Base-by-base conservation (phyloP, 2,888 invertebrate species). In the Gandaritis pyraliata region DNA sequence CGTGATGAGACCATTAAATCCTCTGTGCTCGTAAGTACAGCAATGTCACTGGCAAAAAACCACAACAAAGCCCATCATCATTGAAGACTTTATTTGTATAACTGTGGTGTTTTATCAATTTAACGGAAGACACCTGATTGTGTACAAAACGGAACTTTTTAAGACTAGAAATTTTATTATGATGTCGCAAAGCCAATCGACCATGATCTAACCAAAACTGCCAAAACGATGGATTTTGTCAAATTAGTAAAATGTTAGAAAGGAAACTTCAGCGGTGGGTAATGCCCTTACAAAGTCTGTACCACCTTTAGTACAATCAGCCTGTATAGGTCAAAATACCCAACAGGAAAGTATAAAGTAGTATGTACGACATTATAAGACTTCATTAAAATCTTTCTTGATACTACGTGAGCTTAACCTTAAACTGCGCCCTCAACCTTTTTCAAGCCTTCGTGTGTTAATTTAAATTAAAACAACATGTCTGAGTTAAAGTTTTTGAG, bases 1-100 rank as follows among this genome's bases (percentile, higher is more conserved):
- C 69, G 68, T 71, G 73, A 73, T 73, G 70, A 73, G 75, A 70
- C 76, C 79, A 82, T 86, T 82, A 86, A 68, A 65, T 69, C 75
- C 58, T 61, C 86, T 56, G 33, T 64, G 53, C 58, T 45, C 33
- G 58, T 51, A 39, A 58, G 15, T 53, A 56, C 55, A 49, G 57
- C 59, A 53, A 61, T 60, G 46, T 41, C 46, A 52, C 47, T 53
- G 58, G 54, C 61, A 49, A 13, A 50, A 53, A 41, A 60, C n/a
- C 29, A 41, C 49, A 63, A 51, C 46, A 51, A 41, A 41, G 8
- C n/a, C 36, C 46, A 57, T 61, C 43, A 49, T 53, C 53, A 55
- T 51, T 57, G 30, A 48, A 61, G 8, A n/a, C 18, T 11, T 29
- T 30, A 53, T 48, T 16, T n/a, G 8, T 43, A 57, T 16, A 16